Evolutionary conservation across 1,140 invertebrate species (phyloP), one percentile per base, ranked within the genome.

Genomic region (Marisa cornuarietis): DNA sequence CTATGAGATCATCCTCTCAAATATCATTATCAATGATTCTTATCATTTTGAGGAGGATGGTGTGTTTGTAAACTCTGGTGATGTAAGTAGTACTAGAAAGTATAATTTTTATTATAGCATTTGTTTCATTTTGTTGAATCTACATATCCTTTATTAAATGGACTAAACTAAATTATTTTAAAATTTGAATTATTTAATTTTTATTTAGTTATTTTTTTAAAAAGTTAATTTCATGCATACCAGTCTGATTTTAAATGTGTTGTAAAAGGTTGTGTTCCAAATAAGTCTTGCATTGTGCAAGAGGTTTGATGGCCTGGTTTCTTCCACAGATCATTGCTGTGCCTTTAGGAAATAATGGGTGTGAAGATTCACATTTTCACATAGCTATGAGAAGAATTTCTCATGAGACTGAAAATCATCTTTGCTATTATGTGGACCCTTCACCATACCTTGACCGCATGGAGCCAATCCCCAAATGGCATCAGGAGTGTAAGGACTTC

Each of bases 1-100:
- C 16, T 84, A 78, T 71, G 83, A 84, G 68, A 83, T 84, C 52
- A 79, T 84, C 51, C 79, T 84, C 49, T 76, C 80, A 31, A 83
- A 83, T 49, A 78, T 81, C 20, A 78, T 73, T 49, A 63, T 82
- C 22, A 61, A 52, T 18, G 62, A 26, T 18, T n/a, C 52, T 10
- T 65, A 58, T 58, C 11, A 58, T 58, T 8, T 81, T 52, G 58
- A 26, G 26, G 49, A 66, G 42, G 51, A 63, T n/a, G 81, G 79
- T 18, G 54, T 42, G 22, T 73, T 54, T 51, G 71, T 73, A 20
- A 52, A 73, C 8, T 22, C 71, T 52, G 71, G 71, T 9, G 49
- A 73, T 22, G 71, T 73, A 58, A 58, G 52, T 62, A 13, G 24
- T 16, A 49, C 24, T 42, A 18, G n/a, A 18, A 65, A 65, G n/a